Base-by-base conservation (phyloP, 2,113 vertebrate species). In the Stegastes partitus region DNA sequence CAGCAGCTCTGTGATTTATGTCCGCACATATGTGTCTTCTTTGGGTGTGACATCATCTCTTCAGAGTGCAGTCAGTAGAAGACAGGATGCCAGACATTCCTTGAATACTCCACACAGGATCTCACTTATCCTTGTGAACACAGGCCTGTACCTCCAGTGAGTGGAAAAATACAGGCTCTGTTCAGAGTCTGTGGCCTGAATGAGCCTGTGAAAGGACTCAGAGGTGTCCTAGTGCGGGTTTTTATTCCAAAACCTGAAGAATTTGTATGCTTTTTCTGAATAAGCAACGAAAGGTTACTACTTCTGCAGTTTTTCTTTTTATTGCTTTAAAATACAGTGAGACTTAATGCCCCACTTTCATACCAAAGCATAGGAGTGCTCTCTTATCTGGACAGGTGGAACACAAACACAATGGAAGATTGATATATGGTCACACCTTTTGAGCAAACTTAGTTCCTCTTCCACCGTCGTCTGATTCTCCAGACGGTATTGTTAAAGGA, bases 151-250 rank as follows among this genome's bases (percentile, higher is more conserved):
- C 68, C 83, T 66, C 68, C 19, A 34, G 63, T 2, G 74, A 91
- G 87, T 92, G 93, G 91, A 93, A 93, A 93, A 92, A 72, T 89
- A 91, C 90, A 74, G 74, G 14, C 87, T 80, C 71, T 47, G 54
- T 72, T 76, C 53, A 63, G 82, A 34, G 68, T 55, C 50, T 11
- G 45, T 0, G 28, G 53, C 39, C 53, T 73, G 72, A 54, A 49
- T 9, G 54, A 68, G 65, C 67, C 81, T 70, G 26, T 15, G 18
- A 18, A 42, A 55, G 39, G 61, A 45, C 15, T 50, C 26, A 81
- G 15, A 19, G 31, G 28, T 55, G 63, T n/a, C 23, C 58, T 37
- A 26, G 2, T 23, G 23, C 22, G 42, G 31, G 11, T 57, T 69
- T 0, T 62, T 26, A 19, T 59, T 77, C 15, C 65, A 39, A 59